These are phyloP conservation scores for Agrilus mali DNA, from an alignment of 2,888 invertebrate species.

Conservation along the genomic window DNA sequence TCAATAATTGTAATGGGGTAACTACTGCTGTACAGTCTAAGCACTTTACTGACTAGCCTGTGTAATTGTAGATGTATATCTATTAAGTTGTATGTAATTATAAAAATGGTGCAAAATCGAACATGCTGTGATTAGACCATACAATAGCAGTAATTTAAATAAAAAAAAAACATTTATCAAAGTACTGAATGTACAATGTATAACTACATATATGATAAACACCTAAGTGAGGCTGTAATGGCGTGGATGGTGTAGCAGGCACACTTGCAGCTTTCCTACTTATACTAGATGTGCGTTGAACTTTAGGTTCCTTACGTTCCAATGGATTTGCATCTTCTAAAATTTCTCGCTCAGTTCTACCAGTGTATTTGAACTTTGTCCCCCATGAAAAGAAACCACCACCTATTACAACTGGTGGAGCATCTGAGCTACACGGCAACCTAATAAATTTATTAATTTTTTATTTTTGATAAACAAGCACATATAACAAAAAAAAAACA, in stretches of 20 bases:
- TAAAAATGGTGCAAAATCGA: not conserved
- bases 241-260: conserved; percentile 77
- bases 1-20: not conserved
- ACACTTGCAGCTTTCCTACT: conserved; percentile 73
- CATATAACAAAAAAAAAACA: not conserved
- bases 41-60: not conserved
- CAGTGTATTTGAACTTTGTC: conserved; percentile 86
- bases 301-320: conserved; percentile 43
- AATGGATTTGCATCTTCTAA: conserved; percentile 66
- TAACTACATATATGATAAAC: conserved; percentile 14
- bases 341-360: conserved; percentile 85
- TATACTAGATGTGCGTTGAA: conserved; percentile 41
- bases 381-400: conserved; percentile 90
- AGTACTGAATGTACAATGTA: not conserved
- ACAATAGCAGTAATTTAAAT: too few relatives aligned
- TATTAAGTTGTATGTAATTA: conserved; percentile 1
- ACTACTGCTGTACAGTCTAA: conserved; percentile 1
- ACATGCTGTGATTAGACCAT: not conserved
- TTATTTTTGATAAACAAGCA: too few relatives aligned
- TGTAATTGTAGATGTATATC: conserved; percentile 7
- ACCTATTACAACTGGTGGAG: conserved; percentile 70
- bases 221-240: conserved; percentile 60
- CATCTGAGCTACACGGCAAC: conserved; percentile 75
- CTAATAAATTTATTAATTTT: conserved; percentile 40
- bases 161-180: not conserved